Conservation (phyloP, 2,113 vertebrate genomes). For the Pygathrix nemaeus region DNA sequence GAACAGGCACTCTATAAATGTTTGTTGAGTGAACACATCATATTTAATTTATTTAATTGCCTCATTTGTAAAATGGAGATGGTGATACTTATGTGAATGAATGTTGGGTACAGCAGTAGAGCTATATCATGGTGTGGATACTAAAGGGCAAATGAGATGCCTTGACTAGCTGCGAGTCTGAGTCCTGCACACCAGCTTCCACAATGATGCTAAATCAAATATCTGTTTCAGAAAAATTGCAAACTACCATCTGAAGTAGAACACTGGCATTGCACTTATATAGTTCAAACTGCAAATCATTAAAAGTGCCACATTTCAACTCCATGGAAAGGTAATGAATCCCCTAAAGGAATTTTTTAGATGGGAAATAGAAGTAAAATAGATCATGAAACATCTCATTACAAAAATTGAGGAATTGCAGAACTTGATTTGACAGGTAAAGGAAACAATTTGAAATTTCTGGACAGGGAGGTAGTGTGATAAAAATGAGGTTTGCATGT, state of each 20-base stretch:
- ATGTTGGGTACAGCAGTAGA: not conserved
- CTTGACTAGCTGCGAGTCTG: not conserved
- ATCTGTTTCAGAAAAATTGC: constrained; percentile 15
- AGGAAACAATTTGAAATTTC: constrained; percentile 15
- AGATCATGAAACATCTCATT: constrained; percentile 29
- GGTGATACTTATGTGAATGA: not conserved
- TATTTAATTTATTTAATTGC: constrained; percentile 46
- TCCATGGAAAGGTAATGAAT: constrained; percentile 8
- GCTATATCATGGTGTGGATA: not conserved
- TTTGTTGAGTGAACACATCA: constrained; percentile 17
- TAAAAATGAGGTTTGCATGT: constrained; percentile 10
- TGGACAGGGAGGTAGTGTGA: not conserved
- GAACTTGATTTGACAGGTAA: not conserved
- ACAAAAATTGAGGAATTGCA: not conserved
- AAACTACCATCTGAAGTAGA: constrained; percentile 7
- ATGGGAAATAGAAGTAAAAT: not conserved
- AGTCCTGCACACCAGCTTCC: not conserved
- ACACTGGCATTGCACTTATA: not conserved
- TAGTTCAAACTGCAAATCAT: constrained; percentile 8
- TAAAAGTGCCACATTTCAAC: constrained; percentile 10
- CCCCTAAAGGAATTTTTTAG: constrained; percentile 12
- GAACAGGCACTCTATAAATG: not conserved
- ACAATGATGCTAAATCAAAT: constrained; percentile 22
- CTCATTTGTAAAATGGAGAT: not conserved
- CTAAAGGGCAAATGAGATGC: not conserved